Evolutionary conservation across 2,797 vertebrate genomes (phyloP), one percentile per base, ranked within the genome.

Genomic region (Babyrousa celebensis): DNA sequence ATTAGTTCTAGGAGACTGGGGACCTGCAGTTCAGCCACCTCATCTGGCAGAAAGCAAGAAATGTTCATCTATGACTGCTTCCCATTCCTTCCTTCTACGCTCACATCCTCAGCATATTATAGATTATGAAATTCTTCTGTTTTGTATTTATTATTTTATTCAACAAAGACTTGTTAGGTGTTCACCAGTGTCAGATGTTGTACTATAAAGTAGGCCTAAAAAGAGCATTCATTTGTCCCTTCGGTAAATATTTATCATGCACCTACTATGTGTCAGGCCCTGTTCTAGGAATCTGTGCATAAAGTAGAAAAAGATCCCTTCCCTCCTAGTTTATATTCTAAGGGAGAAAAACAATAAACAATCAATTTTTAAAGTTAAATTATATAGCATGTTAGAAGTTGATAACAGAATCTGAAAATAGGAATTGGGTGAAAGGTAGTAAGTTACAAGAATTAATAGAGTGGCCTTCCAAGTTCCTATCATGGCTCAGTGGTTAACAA

Each of bases 161-260:
- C 17, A 58, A 12, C 23, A 43, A 86, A 72, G 36, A 92, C 89
- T 29, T 89, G 70, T 27, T 89, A 27, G n/a, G n/a, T 83, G 32
- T 58, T 87, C 25, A 63, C 27, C 56, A 87, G 32, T 52, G 15
- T 78, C 63, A 21, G 12, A 74, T 48, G 10, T 21, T 90, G 9
- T 43, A 5, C 54, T 60, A 43, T 58, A 85, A 90, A 74, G 4
- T 52, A 89, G 15, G 25, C 6, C 2, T 72, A 63, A 6, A 94
- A 89, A 78, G 29, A 93, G 3, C 67, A 89, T 40, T 83, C 9
- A 74, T 83, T 85, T 74, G 40, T 25, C 74, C 65, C 40, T 94
- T 79, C 65, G 23, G n/a, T 52, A 92, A 95, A 85, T 56, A 89
- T 88, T 94, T 88, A 88, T 54, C 23, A n/a, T 74, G 67, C 25